Evolutionary conservation across 2,888 invertebrate genomes (phyloP), one percentile per base, ranked within the genome.

Genomic region (Mylabris sibirica): DNA sequence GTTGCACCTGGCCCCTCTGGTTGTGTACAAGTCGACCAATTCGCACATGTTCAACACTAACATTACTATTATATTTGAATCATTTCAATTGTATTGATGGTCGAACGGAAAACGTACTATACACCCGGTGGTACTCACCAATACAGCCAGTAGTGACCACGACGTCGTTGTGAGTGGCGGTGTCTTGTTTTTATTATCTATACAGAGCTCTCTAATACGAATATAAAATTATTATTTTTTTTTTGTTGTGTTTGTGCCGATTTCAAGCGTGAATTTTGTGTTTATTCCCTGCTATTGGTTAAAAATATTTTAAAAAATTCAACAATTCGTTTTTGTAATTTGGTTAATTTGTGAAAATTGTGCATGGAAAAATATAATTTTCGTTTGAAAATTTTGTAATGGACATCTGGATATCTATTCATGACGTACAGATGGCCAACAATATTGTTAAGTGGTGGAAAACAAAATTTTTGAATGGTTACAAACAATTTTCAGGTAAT

Each of bases 361-460:
- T 63, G 63, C 11, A 44, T 63, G 63, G 63, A 38, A 20, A 63
- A 63, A 44, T 63, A 24, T 22, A 24, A 17, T 63, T 62, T 24
- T 41, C 22, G 38, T 60, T 60, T 60, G n/a, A 38, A 64, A 34
- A 26, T 65, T 59, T 65, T 59, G 67, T 70, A 64, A 70, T 70
- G 70, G 70, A 70, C 70, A 70, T 67, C 67, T 70, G 72, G 74
- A 69, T 67, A 62, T 69, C 66, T 61, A 63, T 73, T 67, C 68
- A 73, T 71, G 67, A 68, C 60, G 64, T 86, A 87, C 89, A 88
- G 88, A 91, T 91, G 91, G 91, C 91, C 86, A 90, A 90, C 87
- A 90, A 90, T 88, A 88, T 91, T 85, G 90, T 91, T 86, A 90
- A 90, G 88, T 91, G 91, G 91, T 91, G 91, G 90, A 90, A 90